phyloP scores from a whole-genome alignment of 2,888 invertebrate genomes.

The Aspidiotus rigidus region DNA sequence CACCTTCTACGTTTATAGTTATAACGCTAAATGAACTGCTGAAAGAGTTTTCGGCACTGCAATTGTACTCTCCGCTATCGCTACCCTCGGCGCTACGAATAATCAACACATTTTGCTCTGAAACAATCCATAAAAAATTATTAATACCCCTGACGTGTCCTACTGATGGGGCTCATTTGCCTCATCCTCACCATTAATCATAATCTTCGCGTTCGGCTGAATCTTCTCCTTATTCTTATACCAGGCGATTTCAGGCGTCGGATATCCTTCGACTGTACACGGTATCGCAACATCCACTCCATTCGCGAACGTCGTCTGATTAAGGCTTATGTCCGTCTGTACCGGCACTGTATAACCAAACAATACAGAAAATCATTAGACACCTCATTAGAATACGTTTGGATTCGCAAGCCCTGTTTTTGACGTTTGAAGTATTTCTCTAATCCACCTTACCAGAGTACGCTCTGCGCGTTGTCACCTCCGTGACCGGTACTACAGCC shows the following conservation, averaged over 20 bases:
- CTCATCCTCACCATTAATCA: conserved; percentile 54
- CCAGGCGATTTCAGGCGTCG: conserved; percentile 68
- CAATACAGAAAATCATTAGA: conserved; percentile 33
- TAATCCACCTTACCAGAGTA: conserved; percentile 34
- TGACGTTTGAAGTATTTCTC: too few species aligned
- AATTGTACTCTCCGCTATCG: conserved; percentile 74
- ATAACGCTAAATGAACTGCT: conserved; percentile 56
- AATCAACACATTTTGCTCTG: conserved; percentile 60
- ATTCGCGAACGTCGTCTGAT: conserved; percentile 51
- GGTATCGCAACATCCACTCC: conserved; percentile 61
- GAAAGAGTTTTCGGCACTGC: conserved; percentile 69
- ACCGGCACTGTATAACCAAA: conserved; percentile 52
- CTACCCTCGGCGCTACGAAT: conserved; percentile 54
- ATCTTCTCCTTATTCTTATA: conserved; percentile 62
- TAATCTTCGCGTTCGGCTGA: conserved; percentile 49
- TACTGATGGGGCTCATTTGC: neutral
- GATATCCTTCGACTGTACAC: conserved; percentile 70
- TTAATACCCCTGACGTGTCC: neutral
- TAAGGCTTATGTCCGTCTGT: conserved; percentile 53
- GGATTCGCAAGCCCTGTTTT: neutral
- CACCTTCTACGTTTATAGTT: conserved; percentile 66
- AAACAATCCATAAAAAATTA: conserved; percentile 37
- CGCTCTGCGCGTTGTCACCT: conserved; percentile 23
- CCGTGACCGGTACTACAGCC: conserved; percentile 14
- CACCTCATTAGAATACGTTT: neutral